Conservation (phyloP, 2,888 invertebrate species). For the Syritta pipiens region DNA sequence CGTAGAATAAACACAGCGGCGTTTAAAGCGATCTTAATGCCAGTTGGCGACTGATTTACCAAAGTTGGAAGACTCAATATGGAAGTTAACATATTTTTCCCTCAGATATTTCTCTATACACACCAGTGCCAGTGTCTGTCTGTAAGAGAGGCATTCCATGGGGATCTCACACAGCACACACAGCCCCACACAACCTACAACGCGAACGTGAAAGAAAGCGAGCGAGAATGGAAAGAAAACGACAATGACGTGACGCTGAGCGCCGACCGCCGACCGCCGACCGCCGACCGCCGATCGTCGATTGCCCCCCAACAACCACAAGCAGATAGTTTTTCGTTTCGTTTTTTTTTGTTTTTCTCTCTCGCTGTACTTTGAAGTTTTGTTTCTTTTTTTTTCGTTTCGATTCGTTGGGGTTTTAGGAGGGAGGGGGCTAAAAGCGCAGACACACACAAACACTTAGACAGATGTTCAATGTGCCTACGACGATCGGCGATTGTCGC, state of each 20-base stretch:
- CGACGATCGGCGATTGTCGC: conserved; percentile 20
- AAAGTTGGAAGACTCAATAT: conserved; percentile 64
- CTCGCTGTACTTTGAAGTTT: not conserved
- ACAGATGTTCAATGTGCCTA: conserved; percentile 25
- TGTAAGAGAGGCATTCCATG: conserved; percentile 60
- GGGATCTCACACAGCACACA: conserved; percentile 8
- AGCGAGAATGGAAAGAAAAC: conserved; percentile 54
- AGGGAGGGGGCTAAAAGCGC: conserved; percentile 38
- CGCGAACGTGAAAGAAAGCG: conserved; percentile 60
- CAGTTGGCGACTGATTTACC: conserved; percentile 68
- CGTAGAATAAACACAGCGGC: conserved; percentile 31
- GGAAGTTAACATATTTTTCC: conserved; percentile 61
- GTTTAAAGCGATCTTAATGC: conserved; percentile 67
- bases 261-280: conserved; percentile 21
- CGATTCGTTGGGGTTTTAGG: not conserved
- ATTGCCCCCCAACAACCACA: conserved; percentile 25
- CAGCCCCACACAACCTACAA: conserved; percentile 10
- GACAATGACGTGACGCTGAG: conserved; percentile 70
- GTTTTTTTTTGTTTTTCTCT: conserved; percentile 7
- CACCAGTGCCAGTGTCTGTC: conserved; percentile 21
- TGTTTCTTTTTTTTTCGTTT: conserved; percentile 3
- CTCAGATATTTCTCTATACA: conserved; percentile 50
- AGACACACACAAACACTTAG: conserved; percentile 40
- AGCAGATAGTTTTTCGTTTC: conserved; percentile 43
- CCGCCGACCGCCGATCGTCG: not conserved